Percentiles rank a stretch among this genome's conserved stretches.
Evolutionary conservation across 2,797 vertebrate species (phyloP).

Genomic region (Oreochromis mossambicus): DNA sequence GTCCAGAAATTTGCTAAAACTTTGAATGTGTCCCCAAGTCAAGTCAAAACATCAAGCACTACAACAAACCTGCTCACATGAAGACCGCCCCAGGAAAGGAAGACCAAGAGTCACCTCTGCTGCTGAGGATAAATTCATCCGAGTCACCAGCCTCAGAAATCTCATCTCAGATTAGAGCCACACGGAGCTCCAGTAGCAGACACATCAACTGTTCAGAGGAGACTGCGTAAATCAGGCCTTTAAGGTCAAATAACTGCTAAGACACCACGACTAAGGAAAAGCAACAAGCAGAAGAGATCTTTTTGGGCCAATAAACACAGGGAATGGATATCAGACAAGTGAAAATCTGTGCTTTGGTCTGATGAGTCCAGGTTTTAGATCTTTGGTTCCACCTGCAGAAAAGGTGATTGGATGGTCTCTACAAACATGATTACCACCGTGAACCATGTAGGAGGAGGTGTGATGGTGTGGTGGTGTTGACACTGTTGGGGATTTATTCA

Average conservation of each 20-base stretch:
- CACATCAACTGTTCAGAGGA: not conserved
- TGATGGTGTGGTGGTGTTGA: not conserved
- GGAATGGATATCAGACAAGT: not conserved
- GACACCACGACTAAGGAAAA: not conserved
- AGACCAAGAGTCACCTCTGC: not conserved
- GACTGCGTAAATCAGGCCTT: not conserved
- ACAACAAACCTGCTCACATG: not conserved
- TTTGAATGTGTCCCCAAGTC: not conserved
- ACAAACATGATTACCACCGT: not conserved
- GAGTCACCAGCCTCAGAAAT: not conserved
- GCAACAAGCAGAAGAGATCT: not conserved
- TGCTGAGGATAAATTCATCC: not conserved
- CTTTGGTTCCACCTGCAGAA: not conserved
- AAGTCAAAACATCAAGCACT: not conserved
- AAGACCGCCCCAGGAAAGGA: not conserved
- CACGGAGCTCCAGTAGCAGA: not conserved
- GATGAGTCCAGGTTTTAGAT: not conserved
- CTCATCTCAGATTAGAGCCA: not conserved
- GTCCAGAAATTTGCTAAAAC: not conserved
- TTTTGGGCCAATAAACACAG: not conserved
- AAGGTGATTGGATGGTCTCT: not conserved
- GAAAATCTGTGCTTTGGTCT: not conserved
- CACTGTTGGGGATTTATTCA: not conserved
- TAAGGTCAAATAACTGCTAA: not conserved
- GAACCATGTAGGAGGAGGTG: not conserved